These are phyloP conservation scores for Lasioglossum baleicum DNA, from an alignment of 1,140 invertebrate species.

Conservation along the genomic window DNA sequence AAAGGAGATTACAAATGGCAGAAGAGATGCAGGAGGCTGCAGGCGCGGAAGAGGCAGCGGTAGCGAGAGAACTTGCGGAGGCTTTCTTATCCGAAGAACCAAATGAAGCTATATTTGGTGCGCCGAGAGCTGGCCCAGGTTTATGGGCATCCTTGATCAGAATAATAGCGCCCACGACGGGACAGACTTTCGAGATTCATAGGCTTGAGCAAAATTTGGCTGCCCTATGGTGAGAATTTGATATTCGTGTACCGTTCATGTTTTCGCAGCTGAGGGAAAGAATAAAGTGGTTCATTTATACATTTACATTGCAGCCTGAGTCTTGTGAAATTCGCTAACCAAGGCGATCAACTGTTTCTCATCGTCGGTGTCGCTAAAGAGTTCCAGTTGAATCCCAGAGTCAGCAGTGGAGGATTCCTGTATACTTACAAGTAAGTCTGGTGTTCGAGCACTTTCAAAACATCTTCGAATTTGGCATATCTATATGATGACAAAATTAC, in stretches of 20 bases:
- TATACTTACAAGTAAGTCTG: constrained; percentile 90
- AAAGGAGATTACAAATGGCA: constrained; percentile 91
- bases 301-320: constrained; percentile 82
- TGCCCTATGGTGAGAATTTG: constrained; percentile 87
- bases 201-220: constrained; percentile 98
- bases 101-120: constrained; percentile 95
- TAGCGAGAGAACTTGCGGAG: constrained; percentile 98
- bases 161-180: constrained; percentile 92
- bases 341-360: constrained; percentile 87
- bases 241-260: not conserved
- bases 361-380: constrained; percentile 95
- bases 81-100: constrained; percentile 97
- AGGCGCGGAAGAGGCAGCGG: constrained; percentile 94
- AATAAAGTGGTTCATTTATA: not conserved
- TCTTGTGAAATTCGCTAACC: constrained; percentile 86
- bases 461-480: not conserved
- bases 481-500: constrained; percentile 70
- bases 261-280: not conserved
- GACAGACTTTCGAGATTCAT: constrained; percentile 89
- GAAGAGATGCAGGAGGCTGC: constrained; percentile 98
- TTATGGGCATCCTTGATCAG: constrained; percentile 98
- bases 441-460: constrained; percentile 10
- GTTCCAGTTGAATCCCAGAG: constrained; percentile 92
- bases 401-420: constrained; percentile 89
- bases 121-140: constrained; percentile 96